Evolutionary conservation across 2,113 vertebrate genomes (phyloP), one percentile per base, ranked within the genome.

Genomic region (Lophotis ruficrista): DNA sequence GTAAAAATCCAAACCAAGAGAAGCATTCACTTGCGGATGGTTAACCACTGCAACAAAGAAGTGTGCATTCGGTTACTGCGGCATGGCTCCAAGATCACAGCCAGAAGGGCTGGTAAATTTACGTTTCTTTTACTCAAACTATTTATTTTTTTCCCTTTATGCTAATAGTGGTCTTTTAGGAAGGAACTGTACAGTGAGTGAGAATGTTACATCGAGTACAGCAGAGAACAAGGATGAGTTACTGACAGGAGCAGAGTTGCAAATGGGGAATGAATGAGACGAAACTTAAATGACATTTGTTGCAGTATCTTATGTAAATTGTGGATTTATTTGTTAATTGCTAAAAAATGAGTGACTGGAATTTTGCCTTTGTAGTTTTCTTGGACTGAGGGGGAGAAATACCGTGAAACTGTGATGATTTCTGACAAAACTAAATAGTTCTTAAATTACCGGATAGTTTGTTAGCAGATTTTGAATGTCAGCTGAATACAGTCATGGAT

Each of bases 1-100:
- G 98, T 99, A 96, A 99, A 98, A 98, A 99, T 99, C 96, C 99
- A 98, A 80, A 99, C 99, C 31, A 98, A 98, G 50, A 98, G 98
- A 94, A 99, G 98, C 93, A 98, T 99, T 94, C 99, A 98, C 91
- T 97, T 99, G 71, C 98, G 98, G 33, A 98, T 99, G 98, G 98
- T 99, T 97, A 99, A 99, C 96, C 98, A 99, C 97, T 99, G 99
- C 43, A 97, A 95, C 69, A 98, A 98, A 92, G 98, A 99, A 50
- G 98, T 99, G 69, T 99, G 98, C 76, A 97, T 99, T 80, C 98
- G 99, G 62, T 98, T 99, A 91, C 98, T 99, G 83, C 98, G 98
- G 51, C 98, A 99, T 47, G 98, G 99, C 61, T 98, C 98, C 61
- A 98, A 96, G 97, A 98, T 99, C 94, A 98, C 97, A 64, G 99